Base-by-base conservation (phyloP, 35 echinoderm and acorn worm genomes). In the Anneissia japonica region DNA sequence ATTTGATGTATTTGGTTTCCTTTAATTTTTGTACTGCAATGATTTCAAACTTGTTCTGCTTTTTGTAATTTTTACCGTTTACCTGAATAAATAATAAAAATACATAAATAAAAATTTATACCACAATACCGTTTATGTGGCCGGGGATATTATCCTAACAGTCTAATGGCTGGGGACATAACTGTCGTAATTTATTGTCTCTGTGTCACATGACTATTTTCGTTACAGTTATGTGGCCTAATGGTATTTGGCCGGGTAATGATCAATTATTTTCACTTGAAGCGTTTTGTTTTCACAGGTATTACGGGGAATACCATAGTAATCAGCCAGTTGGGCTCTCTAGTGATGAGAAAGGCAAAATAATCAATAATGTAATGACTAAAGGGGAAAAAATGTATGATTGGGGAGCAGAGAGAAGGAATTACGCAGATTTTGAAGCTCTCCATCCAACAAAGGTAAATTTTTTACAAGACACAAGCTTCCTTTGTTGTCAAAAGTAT, bases 241-340 rank as follows among this genome's bases (percentile, higher is more conserved):
- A 26, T 86, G 64, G 1, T 26, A 29, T 35, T 72, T 12, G 4
- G 37, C 21, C n/a, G 17, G 5, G 34, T 41, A 7, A 17, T 12
- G 31, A 82, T 37, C 13, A 38, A 4, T 83, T 51, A 30, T 5
- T 37, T 30, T n/a, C n/a, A n/a, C n/a, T n/a, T n/a, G n/a, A n/a
- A n/a, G n/a, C n/a, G n/a, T 83, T 40, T 84, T 13, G 36, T 84
- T 13, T 33, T n/a, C 0, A 28, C 38, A 88, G 86, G 73, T 46
- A 35, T 12, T 88, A 88, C 32, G 86, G 86, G 12, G 86, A 88
- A 81, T 88, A 81, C 45, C 86, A 88, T 81, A 38, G 81, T 36
- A 19, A 77, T 23, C 86, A 88, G 73, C 86, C 86, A 19, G 43
- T 38, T 13, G 86, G 86, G 29, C 51, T 46, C 36, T 21, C 33